Conservation (phyloP, 1,140 invertebrate genomes). For the Pseudobourletiella spinata region DNA sequence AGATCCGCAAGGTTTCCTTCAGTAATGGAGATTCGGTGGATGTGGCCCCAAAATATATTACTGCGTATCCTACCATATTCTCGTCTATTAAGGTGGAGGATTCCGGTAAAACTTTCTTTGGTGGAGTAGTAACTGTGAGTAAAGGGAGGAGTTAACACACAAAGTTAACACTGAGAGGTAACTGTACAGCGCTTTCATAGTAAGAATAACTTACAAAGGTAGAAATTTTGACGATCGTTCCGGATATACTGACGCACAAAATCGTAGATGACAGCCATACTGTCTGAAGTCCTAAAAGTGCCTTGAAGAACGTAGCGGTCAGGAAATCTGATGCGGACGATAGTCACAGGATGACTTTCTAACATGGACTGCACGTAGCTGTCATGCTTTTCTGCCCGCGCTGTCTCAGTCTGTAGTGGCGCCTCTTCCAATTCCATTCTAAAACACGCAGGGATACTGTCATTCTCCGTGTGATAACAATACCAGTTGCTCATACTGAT, state of each 20-base stretch:
- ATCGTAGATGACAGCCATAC: conserved; percentile 52
- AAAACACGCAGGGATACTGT: too few relatives aligned
- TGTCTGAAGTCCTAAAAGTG: conserved; percentile 61
- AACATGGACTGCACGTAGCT: conserved; percentile 51
- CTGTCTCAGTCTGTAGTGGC: conserved; percentile 55
- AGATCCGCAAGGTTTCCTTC: not conserved
- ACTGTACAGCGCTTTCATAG: conserved; percentile 5
- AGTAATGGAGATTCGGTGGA: not conserved
- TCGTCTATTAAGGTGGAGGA: conserved; percentile 53
- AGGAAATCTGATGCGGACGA: conserved; percentile 71
- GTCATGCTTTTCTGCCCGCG: conserved; percentile 53
- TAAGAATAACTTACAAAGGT: conserved; percentile 56
- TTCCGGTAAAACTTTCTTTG: conserved; percentile 54
- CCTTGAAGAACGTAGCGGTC: conserved; percentile 69
- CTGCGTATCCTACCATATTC: conserved; percentile 62
- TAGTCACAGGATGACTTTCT: conserved; percentile 57
- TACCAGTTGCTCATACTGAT: too few relatives aligned
- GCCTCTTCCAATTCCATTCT: conserved; percentile 50
- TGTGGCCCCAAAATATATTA: conserved; percentile 57
- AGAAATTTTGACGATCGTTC: conserved; percentile 52
- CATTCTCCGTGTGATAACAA: too few relatives aligned
- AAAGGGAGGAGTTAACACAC: conserved; percentile 32
- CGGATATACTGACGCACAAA: conserved; percentile 60
- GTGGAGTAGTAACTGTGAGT: conserved; percentile 60
- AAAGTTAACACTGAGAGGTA: conserved; percentile 6